Evolutionary conservation across 2,888 invertebrate species (phyloP), one percentile per base, ranked within the genome.

Genomic region (Altica lythri): DNA sequence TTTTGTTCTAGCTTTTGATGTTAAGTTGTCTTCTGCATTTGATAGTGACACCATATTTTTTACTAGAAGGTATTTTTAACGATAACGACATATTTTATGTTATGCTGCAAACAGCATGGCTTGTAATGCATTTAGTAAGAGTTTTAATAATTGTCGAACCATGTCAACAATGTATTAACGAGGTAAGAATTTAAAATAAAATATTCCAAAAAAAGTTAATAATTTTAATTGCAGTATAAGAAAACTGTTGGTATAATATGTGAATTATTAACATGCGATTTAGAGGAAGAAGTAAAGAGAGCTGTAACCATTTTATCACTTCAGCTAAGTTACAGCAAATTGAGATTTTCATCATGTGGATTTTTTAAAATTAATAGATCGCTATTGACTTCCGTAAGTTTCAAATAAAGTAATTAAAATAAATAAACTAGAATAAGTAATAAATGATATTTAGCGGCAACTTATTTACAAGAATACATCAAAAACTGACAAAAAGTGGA

Each of bases 21-120:
- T 48, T 65, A 19, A 66, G 66, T 40, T 66, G 64, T 22, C 56
- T 67, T 12, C 53, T 65, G 2, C 65, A 67, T 42, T 42, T 67
- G n/a, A 62, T 66, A n/a, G 60, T 64, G 4, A 66, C 67, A 8
- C 64, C 66, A 1, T 67, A 67, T 52, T 67, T 65, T 45, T 27
- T 67, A 6, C 32, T 67, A 2, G 30, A 55, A 6, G 60, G 61
- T 40, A 37, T 62, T 8, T 37, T 59, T 14, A 56, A 38, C 16
- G 75, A 56, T 17, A 45, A 56, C 5, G 54, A 56, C 2, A 12
- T 38, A 9, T 38, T 57, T 12, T 63, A 82, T 65, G 69, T 83
- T 10, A 42, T 50, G 4, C 14, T 64, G 12, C 63, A 65, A 49
- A 13, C 19, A 4, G 25, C 57, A 0, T 66, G 64, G 65, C 16